These are phyloP conservation scores for Diploptera punctata DNA, from an alignment of 2,888 invertebrate genomes.

Conservation along the genomic window DNA sequence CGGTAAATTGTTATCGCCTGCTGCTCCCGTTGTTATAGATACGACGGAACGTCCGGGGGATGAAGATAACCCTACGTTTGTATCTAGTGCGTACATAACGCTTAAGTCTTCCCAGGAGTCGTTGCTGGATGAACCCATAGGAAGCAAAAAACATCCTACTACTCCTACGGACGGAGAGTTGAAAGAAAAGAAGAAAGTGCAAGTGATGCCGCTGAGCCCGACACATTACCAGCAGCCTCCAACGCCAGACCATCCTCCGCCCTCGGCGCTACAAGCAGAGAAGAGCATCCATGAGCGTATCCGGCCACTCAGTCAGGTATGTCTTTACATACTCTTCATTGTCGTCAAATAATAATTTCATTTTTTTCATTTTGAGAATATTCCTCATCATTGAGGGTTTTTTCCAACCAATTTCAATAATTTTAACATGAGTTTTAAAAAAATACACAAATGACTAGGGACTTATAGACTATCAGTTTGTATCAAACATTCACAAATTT, in stretches of 20 bases:
- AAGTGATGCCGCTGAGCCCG: conserved; percentile 78
- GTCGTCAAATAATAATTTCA: not conserved
- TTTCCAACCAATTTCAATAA: too few species aligned
- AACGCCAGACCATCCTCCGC: conserved; percentile 94
- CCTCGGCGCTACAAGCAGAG: conserved; percentile 87
- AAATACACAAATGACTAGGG: too few species aligned
- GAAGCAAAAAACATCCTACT: conserved; percentile 34
- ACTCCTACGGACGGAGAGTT: conserved; percentile 48
- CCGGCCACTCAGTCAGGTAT: conserved; percentile 86
- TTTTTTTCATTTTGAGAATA: too few species aligned
- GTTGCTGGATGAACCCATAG: conserved; percentile 60
- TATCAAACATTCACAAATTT: too few species aligned
- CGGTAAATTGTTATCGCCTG: not conserved
- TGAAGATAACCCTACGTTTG: conserved; percentile 55
- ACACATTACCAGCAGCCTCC: conserved; percentile 91
- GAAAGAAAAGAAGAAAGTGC: conserved; percentile 54
- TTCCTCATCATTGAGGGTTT: too few species aligned
- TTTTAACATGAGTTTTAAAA: too few species aligned
- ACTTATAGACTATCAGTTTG: too few species aligned
- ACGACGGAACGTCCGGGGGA: conserved; percentile 47
- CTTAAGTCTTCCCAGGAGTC: conserved; percentile 66
- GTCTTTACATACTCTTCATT: not conserved
- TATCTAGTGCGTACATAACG: conserved; percentile 63
- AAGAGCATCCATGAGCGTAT: conserved; percentile 89
- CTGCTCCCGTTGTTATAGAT: conserved; percentile 35